phyloP scores from a whole-genome alignment of 2,888 invertebrate species.

The Creontiades dilutus region DNA sequence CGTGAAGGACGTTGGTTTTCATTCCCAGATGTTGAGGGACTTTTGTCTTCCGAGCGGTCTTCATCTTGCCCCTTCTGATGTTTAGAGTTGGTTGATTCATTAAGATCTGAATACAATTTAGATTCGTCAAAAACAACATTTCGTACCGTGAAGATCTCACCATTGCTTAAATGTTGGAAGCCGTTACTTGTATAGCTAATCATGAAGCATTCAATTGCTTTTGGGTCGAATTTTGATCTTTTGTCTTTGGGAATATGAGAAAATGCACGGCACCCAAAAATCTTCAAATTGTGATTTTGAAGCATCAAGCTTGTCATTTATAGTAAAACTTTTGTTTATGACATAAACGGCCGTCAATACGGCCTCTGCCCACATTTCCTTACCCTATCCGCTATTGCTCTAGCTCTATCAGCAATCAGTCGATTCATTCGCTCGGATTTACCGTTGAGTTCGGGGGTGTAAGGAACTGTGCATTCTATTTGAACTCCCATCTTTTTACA shows the following conservation, averaged over 20 bases:
- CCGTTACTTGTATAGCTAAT: slow-evolving; percentile 47
- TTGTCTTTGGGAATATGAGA: slow-evolving; percentile 58
- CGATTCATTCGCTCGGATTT: too few species aligned
- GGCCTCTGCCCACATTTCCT: too few species aligned
- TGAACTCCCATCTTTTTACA: too few species aligned
- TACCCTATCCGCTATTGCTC: too few species aligned
- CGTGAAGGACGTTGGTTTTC: background rate
- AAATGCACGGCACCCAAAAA: slow-evolving; percentile 50
- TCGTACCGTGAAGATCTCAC: background rate
- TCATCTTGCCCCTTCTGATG: background rate
- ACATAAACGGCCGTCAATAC: too few species aligned
- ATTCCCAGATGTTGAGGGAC: background rate
- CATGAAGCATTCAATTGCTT: slow-evolving; percentile 59
- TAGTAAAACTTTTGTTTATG: too few species aligned
- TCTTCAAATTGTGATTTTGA: slow-evolving; percentile 15
- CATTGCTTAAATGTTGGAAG: background rate
- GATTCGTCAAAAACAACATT: slow-evolving; percentile 46
- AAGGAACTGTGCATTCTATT: too few species aligned
- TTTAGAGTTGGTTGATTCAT: background rate
- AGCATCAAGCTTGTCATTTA: too few species aligned
- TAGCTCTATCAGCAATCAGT: too few species aligned
- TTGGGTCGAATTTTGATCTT: slow-evolving; percentile 59
- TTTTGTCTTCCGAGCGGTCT: background rate
- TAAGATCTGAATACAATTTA: background rate
- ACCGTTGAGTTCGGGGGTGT: too few species aligned